phyloP scores from a whole-genome alignment of 2,113 vertebrate species.

The Cinclus cinclus region DNA sequence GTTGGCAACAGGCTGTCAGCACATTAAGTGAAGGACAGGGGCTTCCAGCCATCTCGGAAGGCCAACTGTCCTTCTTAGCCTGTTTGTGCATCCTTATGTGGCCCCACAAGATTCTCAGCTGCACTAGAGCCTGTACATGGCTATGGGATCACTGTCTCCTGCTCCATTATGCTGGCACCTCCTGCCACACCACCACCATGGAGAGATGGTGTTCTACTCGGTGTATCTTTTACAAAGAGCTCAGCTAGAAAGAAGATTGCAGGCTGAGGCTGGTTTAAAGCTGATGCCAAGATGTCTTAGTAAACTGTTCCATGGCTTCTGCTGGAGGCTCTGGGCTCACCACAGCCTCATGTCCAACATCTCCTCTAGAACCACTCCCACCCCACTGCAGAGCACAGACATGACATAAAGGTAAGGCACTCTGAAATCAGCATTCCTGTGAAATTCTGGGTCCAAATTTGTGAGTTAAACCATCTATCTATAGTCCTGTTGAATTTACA shows the following conservation, averaged over 20 bases:
- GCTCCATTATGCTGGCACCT: not conserved
- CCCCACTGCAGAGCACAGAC: not conserved
- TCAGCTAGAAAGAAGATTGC: not conserved
- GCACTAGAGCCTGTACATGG: not conserved
- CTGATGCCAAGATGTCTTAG: not conserved
- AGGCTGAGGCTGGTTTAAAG: not conserved
- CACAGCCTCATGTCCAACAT: not conserved
- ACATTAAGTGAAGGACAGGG: too few relatives aligned
- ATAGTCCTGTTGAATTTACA: not conserved
- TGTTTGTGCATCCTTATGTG: not conserved
- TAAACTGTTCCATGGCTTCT: not conserved
- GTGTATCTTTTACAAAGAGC: not conserved
- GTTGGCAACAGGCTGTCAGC: not conserved
- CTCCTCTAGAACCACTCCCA: not conserved
- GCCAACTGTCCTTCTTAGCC: accelerated
- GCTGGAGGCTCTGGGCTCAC: not conserved
- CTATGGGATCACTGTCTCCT: not conserved
- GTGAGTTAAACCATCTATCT: not conserved
- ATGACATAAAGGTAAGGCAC: not conserved
- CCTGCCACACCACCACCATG: not conserved
- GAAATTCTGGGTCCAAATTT: not conserved
- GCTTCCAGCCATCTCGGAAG: not conserved
- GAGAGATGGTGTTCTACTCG: accelerated
- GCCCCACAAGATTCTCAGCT: not conserved
- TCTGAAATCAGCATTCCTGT: not conserved